Conservation (phyloP, 1,140 invertebrate species). For the Platorchestia sp. region DNA sequence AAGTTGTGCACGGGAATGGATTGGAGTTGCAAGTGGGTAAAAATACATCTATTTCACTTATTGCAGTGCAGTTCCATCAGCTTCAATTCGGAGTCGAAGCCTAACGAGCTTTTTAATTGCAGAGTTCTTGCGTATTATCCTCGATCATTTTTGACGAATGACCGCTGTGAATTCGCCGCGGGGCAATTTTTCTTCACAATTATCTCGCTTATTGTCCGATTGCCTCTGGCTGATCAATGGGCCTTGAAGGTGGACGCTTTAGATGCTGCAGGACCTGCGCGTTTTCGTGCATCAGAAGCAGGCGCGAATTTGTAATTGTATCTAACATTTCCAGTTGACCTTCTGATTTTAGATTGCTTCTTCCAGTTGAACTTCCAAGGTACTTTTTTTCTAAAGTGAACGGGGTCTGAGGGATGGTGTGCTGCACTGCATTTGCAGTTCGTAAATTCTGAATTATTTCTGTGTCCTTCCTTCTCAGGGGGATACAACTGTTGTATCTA, state of each 20-base stretch:
- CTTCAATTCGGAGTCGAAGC: not conserved
- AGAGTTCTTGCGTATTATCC: not conserved
- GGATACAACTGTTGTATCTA: too few species aligned
- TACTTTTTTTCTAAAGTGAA: not conserved
- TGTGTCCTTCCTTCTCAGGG: too few species aligned
- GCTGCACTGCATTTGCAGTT: not conserved
- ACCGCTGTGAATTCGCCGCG: not conserved
- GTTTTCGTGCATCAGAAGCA: not conserved
- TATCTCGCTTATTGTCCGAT: not conserved
- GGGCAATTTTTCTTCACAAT: not conserved
- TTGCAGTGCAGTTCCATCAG: not conserved
- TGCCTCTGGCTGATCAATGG: not conserved
- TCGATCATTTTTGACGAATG: not conserved
- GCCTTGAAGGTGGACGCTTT: not conserved
- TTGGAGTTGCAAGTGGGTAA: not conserved
- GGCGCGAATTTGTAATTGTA: not conserved
- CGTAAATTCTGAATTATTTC: not conserved
- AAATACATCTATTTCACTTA: not conserved
- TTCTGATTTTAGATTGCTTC: not conserved
- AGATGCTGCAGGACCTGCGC: not conserved
- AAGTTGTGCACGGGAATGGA: not conserved
- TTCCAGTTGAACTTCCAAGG: not conserved
- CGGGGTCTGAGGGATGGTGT: not conserved
- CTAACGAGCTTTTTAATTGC: not conserved
- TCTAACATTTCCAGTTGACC: not conserved